A percentile compares a stretch with the other conserved stretches of the same genome.
Evolutionary conservation across 2,113 vertebrate genomes (phyloP).

Genomic region (Steatornis caripensis): DNA sequence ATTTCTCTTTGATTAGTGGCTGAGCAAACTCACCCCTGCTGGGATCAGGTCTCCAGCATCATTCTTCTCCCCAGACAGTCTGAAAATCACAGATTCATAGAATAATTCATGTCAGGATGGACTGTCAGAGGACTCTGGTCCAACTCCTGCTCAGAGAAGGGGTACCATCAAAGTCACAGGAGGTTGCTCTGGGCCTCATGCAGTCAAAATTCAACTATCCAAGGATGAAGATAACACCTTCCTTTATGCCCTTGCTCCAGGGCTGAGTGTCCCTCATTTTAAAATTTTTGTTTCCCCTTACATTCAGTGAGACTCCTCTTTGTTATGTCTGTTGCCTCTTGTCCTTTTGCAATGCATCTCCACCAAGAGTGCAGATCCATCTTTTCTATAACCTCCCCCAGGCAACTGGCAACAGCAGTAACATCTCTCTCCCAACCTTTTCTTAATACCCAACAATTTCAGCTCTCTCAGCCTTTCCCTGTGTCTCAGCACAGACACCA

Average conservation of each 20-base stretch:
- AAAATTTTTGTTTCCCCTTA: neutral
- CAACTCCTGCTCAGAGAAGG: neutral
- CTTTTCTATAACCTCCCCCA: neutral
- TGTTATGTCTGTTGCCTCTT: neutral
- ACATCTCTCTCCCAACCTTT: neutral
- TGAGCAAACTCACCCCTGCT: neutral
- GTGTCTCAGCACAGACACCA: neutral
- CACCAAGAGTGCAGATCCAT: neutral
- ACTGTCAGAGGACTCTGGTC: neutral
- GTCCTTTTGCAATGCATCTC: neutral
- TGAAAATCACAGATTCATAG: neutral
- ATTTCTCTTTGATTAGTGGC: neutral
- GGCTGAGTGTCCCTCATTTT: neutral
- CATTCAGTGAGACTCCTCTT: neutral
- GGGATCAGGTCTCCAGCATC: neutral
- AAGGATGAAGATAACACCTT: neutral
- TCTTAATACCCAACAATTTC: neutral
- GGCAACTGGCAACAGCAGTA: neutral
- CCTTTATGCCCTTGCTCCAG: neutral
- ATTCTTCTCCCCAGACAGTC: neutral
- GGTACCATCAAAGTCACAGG: neutral
- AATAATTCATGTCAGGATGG: neutral
- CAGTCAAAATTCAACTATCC: neutral
- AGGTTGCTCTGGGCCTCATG: neutral
- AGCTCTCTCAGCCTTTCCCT: neutral